Evolutionary conservation across 64 coral and sea anemone species (phyloP).

Genomic region (Montipora capricornis): DNA sequence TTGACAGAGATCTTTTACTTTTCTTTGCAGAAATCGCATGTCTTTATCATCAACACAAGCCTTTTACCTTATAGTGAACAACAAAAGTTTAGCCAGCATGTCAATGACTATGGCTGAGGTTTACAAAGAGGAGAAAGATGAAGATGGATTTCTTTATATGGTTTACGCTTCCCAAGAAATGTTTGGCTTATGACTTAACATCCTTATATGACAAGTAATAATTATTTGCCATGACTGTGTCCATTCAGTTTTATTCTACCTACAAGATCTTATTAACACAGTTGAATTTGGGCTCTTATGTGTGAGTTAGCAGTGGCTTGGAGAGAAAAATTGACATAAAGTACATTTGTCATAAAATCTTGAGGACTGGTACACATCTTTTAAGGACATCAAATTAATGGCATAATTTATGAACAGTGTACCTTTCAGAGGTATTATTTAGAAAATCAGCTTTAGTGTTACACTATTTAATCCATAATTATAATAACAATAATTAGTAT

Average conservation of each 20-base stretch:
- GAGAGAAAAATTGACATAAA: background rate
- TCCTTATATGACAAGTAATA: background rate
- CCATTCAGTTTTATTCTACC: background rate
- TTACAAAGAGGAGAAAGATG: conserved; percentile 99
- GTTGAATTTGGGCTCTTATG: background rate
- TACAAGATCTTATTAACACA: background rate
- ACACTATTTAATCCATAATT: background rate
- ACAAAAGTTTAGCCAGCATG: conserved; percentile 99
- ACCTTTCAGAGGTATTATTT: background rate
- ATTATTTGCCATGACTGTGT: background rate
- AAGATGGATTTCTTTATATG: conserved; percentile 99
- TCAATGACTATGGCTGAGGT: conserved; percentile 97
- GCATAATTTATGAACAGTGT: background rate
- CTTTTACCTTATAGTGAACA: conserved; percentile 99
- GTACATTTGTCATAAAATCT: background rate
- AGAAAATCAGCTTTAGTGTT: background rate
- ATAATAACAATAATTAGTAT: too few relatives aligned
- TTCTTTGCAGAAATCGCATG: conserved; percentile 91
- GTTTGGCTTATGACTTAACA: conserved; percentile 79
- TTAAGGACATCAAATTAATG: background rate
- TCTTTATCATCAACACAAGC: conserved; percentile 95
- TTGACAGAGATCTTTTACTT: background rate
- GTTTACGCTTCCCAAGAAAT: conserved; percentile 99
- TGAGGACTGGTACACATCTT: background rate
- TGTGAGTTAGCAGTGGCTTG: background rate